Evolutionary conservation across 2,888 invertebrate species (phyloP).

Genomic region (Cheilosia scutellata): DNA sequence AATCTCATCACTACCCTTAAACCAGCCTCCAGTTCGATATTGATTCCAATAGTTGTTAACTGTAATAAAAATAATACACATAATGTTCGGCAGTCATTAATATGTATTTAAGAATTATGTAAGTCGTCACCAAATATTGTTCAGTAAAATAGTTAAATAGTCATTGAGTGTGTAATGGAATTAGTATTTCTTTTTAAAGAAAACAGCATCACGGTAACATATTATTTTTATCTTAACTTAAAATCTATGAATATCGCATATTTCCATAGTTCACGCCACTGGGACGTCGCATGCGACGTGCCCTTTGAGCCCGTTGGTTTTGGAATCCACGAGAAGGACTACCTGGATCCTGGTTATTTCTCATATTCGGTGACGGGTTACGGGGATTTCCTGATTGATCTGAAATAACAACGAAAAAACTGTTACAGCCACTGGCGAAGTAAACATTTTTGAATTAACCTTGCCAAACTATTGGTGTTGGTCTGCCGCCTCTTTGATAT

Average conservation of each 20-base stretch:
- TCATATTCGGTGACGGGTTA: conserved; percentile 77
- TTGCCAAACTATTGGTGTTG: conserved; percentile 88
- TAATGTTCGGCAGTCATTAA: conserved; percentile 35
- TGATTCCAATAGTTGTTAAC: not conserved
- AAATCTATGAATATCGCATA: conserved; percentile 79
- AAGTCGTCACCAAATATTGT: conserved; percentile 32
- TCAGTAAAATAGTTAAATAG: conserved; percentile 54
- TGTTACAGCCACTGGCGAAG: conserved; percentile 6
- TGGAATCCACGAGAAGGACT: conserved; percentile 80
- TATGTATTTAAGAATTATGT: conserved; percentile 41
- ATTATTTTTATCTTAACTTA: conserved; percentile 25
- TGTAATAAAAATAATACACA: conserved; percentile 2
- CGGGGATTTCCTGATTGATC: conserved; percentile 78
- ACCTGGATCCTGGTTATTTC: conserved; percentile 77
- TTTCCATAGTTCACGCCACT: conserved; percentile 80
- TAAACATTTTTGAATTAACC: conserved; percentile 68
- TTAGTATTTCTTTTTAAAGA: conserved; percentile 48
- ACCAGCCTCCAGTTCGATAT: not conserved
- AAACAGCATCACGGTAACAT: conserved; percentile 61
- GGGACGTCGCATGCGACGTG: conserved; percentile 83
- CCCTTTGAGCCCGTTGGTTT: conserved; percentile 81
- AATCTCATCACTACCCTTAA: no score
- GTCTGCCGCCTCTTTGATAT: conserved; percentile 84
- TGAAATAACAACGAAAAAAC: conserved; percentile 40
- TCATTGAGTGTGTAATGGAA: conserved; percentile 53